Evolutionary conservation across 2,888 invertebrate genomes (phyloP).

Genomic region (Ceratothoa steindachneri): DNA sequence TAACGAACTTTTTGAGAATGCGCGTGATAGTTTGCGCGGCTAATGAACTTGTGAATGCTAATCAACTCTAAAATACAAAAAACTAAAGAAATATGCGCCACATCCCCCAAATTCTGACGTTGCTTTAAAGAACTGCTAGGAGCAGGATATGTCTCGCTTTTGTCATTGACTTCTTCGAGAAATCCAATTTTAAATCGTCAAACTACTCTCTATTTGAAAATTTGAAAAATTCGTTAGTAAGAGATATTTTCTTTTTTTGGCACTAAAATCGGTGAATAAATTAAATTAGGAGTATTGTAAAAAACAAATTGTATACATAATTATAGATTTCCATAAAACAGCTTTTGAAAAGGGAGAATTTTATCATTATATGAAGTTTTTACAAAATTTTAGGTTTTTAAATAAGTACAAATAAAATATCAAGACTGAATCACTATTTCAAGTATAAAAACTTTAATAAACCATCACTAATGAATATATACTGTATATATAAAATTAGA

Average conservation of each 20-base stretch:
- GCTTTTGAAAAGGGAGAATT: not conserved
- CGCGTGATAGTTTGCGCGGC: no score
- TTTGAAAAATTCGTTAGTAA: not conserved
- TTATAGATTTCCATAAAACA: not conserved
- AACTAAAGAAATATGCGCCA: no score
- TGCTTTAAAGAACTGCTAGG: not conserved
- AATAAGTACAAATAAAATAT: no score
- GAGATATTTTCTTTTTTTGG: not conserved
- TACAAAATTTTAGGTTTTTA: constrained; percentile 21
- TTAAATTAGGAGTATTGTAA: not conserved
- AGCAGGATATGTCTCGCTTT: not conserved
- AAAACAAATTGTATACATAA: not conserved
- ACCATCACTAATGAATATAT: not conserved
- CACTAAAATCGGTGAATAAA: not conserved
- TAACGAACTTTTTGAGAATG: no score
- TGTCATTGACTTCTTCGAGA: not conserved
- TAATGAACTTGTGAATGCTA: no score
- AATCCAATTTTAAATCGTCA: not conserved
- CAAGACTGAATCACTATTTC: no score
- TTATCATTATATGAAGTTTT: not conserved
- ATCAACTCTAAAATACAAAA: no score
- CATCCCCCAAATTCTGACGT: no score
- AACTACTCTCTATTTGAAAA: not conserved
- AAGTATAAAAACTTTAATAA: no score
- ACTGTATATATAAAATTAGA: constrained; percentile 17